phyloP scores from a whole-genome alignment of 2,113 vertebrate species.

The Aviceda subcristata region DNA sequence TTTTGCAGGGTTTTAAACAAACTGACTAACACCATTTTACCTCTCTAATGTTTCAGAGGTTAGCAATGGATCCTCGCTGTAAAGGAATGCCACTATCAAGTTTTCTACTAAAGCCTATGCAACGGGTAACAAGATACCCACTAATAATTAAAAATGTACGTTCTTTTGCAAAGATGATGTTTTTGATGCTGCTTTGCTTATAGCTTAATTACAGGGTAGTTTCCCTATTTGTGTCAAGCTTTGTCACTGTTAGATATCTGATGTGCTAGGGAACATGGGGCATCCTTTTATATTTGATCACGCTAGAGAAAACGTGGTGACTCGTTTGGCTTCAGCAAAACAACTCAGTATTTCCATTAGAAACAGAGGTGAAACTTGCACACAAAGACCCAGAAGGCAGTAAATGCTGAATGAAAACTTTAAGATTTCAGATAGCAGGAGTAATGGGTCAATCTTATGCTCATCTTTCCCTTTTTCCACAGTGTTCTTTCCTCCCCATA shows the following conservation, averaged over 20 bases:
- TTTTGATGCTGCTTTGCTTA: conserved; percentile 20
- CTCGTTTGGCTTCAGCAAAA: neutral
- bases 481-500: neutral
- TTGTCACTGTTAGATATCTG: neutral
- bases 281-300: neutral
- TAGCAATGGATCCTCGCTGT: conserved; percentile 96
- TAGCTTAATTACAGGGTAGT: neutral
- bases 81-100: conserved; percentile 99
- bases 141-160: conserved; percentile 98
- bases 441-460: neutral
- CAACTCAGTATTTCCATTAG: neutral
- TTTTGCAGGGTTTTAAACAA: neutral
- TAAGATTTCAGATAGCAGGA: neutral
- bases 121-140: conserved; percentile 96
- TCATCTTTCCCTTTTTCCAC: neutral
- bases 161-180: neutral
- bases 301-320: neutral
- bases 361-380: neutral
- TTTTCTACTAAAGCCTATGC: conserved; percentile 98
- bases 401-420: neutral
- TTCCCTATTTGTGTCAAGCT: neutral
- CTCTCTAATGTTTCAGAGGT: conserved; percentile 79
- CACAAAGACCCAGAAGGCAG: neutral
- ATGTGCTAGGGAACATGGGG: neutral
- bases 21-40: conserved; percentile 29